Evolutionary conservation across 2,888 invertebrate species (phyloP).

Genomic region (Beris morrisii): DNA sequence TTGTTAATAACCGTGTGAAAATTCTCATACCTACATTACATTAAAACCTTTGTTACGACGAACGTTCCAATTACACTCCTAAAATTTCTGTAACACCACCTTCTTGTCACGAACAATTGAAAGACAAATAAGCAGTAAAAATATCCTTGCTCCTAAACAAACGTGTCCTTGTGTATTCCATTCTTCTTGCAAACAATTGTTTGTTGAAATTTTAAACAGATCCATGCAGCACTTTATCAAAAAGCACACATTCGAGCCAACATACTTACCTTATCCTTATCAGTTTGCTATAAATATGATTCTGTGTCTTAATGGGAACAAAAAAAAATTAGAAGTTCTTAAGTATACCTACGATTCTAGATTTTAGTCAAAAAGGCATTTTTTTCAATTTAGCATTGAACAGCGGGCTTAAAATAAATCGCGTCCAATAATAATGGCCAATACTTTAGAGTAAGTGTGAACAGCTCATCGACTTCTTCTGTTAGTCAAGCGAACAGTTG

Average conservation of each 20-base stretch:
- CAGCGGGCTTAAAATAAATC: too few relatives aligned
- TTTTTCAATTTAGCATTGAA: too few relatives aligned
- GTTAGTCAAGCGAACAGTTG: too few relatives aligned
- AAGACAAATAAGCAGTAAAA: constrained; percentile 4
- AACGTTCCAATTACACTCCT: not conserved
- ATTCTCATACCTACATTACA: not conserved
- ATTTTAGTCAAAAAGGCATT: too few relatives aligned
- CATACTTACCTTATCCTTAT: constrained; percentile 11
- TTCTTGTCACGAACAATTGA: not conserved
- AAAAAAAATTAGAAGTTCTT: too few relatives aligned
- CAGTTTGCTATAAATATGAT: not conserved
- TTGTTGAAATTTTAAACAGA: constrained; percentile 1
- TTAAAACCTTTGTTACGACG: not conserved
- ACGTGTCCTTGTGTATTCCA: not conserved
- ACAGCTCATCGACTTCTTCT: too few relatives aligned
- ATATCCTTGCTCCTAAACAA: not conserved
- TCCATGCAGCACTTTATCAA: not conserved
- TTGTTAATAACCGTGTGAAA: constrained; percentile 18
- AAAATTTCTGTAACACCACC: constrained; percentile 12
- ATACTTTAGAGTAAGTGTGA: too few relatives aligned
- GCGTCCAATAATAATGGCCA: too few relatives aligned
- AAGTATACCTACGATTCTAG: too few relatives aligned
- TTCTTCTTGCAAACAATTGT: constrained; percentile 9
- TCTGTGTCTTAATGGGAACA: too few relatives aligned
- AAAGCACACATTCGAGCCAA: not conserved